phyloP scores from a whole-genome alignment of 1,140 invertebrate genomes.

The Epicauta chinensis region DNA sequence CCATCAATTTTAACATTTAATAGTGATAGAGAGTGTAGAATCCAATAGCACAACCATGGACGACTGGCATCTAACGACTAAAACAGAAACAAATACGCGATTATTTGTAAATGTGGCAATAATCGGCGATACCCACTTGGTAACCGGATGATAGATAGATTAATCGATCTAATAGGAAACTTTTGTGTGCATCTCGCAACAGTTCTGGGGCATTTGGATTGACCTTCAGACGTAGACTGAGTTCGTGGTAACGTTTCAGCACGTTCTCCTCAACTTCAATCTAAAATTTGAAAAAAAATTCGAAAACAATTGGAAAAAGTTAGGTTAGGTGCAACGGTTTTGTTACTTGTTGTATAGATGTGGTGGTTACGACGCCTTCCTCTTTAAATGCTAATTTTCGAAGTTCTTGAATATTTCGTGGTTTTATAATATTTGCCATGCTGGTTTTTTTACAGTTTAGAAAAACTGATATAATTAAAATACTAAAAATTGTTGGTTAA shows the following conservation, averaged over 20 bases:
- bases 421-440: conserved; percentile 18
- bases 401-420: conserved; percentile 22
- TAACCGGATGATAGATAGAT: conserved; percentile 60
- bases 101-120: neutral
- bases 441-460: conserved; percentile 7
- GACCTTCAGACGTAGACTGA: conserved; percentile 22
- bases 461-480: neutral
- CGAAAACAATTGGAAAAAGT: neutral
- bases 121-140: conserved; percentile 47
- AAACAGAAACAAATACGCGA: conserved; percentile 26
- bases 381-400: conserved; percentile 39
- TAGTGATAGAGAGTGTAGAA: conserved; percentile 81
- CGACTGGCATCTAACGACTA: conserved; percentile 86
- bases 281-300: conserved; percentile 19
- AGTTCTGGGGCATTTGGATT: conserved; percentile 52
- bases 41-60: conserved; percentile 95
- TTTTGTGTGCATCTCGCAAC: conserved; percentile 56
- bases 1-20: conserved; percentile 65
- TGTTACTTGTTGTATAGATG: conserved; percentile 55
- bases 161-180: conserved; percentile 65
- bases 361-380: conserved; percentile 46
- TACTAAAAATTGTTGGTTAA: too few species aligned
- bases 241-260: conserved; percentile 25
- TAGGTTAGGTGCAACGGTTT: conserved; percentile 10
- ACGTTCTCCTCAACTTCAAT: conserved; percentile 30